Conservation (phyloP, 2,113 vertebrate genomes). For the Tautogolabrus adspersus region DNA sequence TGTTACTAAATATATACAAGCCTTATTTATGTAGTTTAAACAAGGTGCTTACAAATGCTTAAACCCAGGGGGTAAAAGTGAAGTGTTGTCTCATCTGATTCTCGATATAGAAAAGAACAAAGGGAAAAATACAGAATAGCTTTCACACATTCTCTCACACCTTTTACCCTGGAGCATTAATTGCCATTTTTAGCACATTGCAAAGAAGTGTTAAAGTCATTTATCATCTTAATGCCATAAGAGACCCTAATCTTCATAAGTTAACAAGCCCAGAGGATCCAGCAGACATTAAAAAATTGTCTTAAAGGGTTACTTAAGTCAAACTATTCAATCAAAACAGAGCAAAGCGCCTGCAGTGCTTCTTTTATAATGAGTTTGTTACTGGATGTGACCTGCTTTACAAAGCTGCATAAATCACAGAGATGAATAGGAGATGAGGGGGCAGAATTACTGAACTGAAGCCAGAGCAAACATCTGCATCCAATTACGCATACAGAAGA, state of each 20-base stretch:
- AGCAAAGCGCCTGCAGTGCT: constrained; percentile 36
- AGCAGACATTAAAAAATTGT: constrained; percentile 34
- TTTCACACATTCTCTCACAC: neutral
- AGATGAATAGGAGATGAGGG: constrained; percentile 14
- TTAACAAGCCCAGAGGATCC: constrained; percentile 32
- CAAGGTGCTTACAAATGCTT: too few relatives aligned
- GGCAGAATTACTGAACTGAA: constrained; percentile 17
- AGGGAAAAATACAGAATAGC: neutral
- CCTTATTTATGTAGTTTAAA: too few relatives aligned
- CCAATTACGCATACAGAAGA: constrained; percentile 25
- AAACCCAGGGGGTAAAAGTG: neutral
- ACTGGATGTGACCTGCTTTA: constrained; percentile 30
- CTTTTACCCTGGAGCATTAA: constrained; percentile 40
- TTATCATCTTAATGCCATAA: constrained; percentile 59
- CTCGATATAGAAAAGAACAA: neutral
- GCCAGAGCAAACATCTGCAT: constrained; percentile 46
- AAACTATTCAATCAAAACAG: constrained; percentile 36
- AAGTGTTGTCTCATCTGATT: neutral
- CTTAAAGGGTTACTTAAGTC: constrained; percentile 23
- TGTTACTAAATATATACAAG: too few relatives aligned
- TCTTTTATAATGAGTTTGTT: constrained; percentile 46
- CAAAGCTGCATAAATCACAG: constrained; percentile 39
- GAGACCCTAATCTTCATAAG: constrained; percentile 48
- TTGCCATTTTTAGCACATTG: constrained; percentile 56
- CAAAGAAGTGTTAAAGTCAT: constrained; percentile 41